Conservation (phyloP, 2,797 vertebrate genomes). For the Lepus townsendii region DNA sequence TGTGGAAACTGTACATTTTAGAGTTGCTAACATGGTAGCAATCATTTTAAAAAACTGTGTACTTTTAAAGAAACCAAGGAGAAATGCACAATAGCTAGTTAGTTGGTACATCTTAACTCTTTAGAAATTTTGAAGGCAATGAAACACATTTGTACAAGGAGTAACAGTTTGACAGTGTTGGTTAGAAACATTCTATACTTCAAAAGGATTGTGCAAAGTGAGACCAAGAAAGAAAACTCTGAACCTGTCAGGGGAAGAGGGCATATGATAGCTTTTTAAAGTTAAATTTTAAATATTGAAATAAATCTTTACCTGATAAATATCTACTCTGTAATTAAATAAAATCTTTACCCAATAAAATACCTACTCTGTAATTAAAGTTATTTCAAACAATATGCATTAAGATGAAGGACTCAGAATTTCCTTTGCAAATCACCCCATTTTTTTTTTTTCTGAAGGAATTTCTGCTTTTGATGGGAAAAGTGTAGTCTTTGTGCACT, state of each 20-base stretch:
- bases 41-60: neutral
- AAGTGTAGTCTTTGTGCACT: conserved; percentile 28
- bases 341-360: conserved; percentile 3
- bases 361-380: conserved; percentile 18
- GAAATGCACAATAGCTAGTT: neutral
- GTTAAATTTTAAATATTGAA: neutral
- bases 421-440: neutral
- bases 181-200: conserved; percentile 7
- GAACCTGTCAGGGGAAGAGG: neutral
- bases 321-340: conserved; percentile 26
- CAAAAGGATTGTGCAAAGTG: conserved; percentile 21
- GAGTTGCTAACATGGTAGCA: neutral
- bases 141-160: conserved; percentile 12
- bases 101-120: neutral
- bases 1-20: neutral
- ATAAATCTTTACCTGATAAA: neutral
- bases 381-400: conserved; percentile 28
- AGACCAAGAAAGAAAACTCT: conserved; percentile 36
- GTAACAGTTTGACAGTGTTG: neutral
- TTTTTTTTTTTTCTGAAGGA: neutral
- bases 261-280: neutral
- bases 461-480: conserved; percentile 4
- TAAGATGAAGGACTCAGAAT: conserved; percentile 38
- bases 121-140: neutral
- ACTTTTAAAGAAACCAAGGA: neutral